Base-by-base conservation (phyloP, 1,140 invertebrate genomes). In the Aphaenogaster floridana region DNA sequence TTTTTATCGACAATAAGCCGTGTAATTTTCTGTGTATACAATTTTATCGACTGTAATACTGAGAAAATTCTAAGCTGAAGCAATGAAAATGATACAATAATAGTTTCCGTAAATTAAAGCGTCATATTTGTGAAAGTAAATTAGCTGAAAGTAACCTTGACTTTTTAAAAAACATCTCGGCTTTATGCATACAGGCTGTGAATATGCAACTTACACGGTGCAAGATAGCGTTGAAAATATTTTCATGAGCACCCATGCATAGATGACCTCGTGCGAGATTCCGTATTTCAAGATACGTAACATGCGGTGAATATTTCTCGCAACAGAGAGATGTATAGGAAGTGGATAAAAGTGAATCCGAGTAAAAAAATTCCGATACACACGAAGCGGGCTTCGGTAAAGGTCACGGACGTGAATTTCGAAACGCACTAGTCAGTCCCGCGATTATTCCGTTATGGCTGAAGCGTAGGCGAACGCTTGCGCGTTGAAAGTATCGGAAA, bases 371-470 rank as follows among this genome's bases (percentile, higher is more conserved):
- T 84, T 48, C 17, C 15, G 28, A 48, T 34, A 48, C 13, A 48
- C 7, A 48, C 39, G 39, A 61, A 36, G 9, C 42, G 6, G 17
- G 13, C 80, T 76, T 21, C 17, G 42, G 48, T 71, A 84, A 84
- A 84, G 80, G 54, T 84, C 80, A 84, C 69, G 69, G 28, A 76
- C 69, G 54, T 76, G 57, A 76, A 84, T 84, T 84, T 84, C 69
- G 69, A 84, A 84, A 84, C 17, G n/a, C n/a, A 57, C n/a, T 61
- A 15, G 54, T 74, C 69, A 45, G 7, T 54, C 39, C 48, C 50
- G 64, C 54, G 54, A 76, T 84, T 61, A 76, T 76, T 76, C 69
- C 42, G 45, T 63, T 84, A 74, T 39, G 15, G 42, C 15, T 17
- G 13, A 50, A 39, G 69, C 54, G 69, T 84, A 39, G 69, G 69